These are phyloP conservation scores for Aleadryas rufinucha DNA, from an alignment of 2,113 vertebrate genomes.

Conservation along the genomic window DNA sequence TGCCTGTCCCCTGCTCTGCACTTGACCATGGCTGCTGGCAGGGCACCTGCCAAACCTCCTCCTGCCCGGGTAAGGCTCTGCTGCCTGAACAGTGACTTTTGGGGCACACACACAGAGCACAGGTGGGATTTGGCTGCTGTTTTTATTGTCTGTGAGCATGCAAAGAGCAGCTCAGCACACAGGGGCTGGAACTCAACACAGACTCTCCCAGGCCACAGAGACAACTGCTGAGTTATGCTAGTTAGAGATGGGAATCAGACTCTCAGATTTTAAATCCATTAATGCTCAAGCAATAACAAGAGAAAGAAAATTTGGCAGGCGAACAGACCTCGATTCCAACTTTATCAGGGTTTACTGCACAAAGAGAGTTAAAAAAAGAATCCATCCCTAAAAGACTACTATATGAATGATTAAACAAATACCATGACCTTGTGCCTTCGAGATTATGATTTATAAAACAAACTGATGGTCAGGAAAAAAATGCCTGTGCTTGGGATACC, in stretches of 20 bases:
- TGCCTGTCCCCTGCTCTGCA: background rate
- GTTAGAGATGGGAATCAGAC: background rate
- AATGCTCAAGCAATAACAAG: background rate
- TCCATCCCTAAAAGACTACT: background rate
- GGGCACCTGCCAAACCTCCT: background rate
- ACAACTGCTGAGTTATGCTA: background rate
- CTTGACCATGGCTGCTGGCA: background rate
- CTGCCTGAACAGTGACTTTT: background rate
- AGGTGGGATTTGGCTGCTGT: background rate
- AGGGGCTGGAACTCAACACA: background rate
- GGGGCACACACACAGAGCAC: background rate
- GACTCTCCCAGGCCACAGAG: background rate
- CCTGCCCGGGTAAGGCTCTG: fast-evolving
- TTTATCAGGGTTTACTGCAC: background rate
- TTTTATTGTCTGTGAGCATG: background rate
- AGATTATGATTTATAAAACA: background rate
- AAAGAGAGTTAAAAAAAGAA: background rate
- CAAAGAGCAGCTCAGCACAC: background rate
- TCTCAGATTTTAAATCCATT: background rate
- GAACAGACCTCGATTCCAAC: background rate
- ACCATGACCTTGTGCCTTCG: background rate
- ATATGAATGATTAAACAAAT: background rate
- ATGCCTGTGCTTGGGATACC: background rate
- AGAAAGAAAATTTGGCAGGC: background rate
- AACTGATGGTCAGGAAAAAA: background rate